phyloP scores from a whole-genome alignment of 1,140 invertebrate genomes.

The Araneus ventricosus region DNA sequence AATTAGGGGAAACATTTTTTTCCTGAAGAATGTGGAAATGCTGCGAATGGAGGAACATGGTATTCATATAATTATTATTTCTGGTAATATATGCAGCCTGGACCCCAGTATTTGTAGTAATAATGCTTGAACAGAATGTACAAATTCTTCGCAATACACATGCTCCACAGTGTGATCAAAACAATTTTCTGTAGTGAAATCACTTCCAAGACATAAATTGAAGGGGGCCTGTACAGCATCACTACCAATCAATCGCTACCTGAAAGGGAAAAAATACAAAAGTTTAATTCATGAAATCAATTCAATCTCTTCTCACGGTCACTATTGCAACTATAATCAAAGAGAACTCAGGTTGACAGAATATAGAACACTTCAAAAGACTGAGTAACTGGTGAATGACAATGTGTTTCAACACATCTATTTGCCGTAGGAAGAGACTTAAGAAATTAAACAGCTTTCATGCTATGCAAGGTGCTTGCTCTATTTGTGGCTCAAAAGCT shows the following conservation, averaged over 20 bases:
- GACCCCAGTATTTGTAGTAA: conserved; percentile 65
- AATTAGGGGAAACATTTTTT: neutral
- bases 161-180: conserved; percentile 72
- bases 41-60: conserved; percentile 67
- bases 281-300: neutral
- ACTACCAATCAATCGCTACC: conserved; percentile 71
- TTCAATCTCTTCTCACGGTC: no score
- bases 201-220: conserved; percentile 72
- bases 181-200: conserved; percentile 68
- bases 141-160: conserved; percentile 72
- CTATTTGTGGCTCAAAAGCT: no score
- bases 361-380: no score
- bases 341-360: no score
- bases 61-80: conserved; percentile 60
- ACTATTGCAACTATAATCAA: no score
- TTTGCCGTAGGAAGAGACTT: no score
- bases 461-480: no score
- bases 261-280: conserved; percentile 31
- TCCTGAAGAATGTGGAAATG: conserved; percentile 50
- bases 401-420: no score
- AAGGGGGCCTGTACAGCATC: conserved; percentile 75
- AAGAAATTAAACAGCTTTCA: no score
- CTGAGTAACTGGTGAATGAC: no score
- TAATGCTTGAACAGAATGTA: conserved; percentile 73
- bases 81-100: conserved; percentile 60